Evolutionary conservation across 1,140 invertebrate species (phyloP).

Genomic region (Orchesella cincta): DNA sequence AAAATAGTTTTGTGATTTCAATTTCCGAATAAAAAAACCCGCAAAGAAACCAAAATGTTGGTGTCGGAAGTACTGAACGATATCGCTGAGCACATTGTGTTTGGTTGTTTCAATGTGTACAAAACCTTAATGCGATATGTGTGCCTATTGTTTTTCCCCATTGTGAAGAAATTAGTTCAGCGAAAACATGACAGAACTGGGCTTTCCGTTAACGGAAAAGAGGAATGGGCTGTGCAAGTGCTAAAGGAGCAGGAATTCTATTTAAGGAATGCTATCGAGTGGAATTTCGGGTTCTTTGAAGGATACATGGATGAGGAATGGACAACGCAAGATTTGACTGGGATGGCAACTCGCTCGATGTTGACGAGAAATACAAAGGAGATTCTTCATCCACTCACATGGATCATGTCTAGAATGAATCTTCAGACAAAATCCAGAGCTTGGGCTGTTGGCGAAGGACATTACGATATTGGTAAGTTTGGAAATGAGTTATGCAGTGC

Average conservation of each 20-base stretch:
- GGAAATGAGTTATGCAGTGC: too few species aligned
- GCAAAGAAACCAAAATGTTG: constrained; percentile 6
- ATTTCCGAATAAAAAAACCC: background rate
- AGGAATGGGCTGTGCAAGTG: background rate
- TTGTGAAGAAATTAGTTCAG: constrained; percentile 6
- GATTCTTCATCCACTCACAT: constrained; percentile 19
- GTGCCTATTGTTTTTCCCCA: background rate
- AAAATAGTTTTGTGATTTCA: too few species aligned
- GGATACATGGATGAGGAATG: constrained; percentile 30
- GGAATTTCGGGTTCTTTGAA: constrained; percentile 17
- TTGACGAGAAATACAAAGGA: background rate
- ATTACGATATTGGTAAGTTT: constrained; percentile 28
- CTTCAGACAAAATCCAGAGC: constrained; percentile 10
- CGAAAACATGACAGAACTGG: background rate
- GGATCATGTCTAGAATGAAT: background rate
- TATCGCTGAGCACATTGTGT: constrained; percentile 10
- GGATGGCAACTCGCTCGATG: background rate
- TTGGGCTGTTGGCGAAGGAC: constrained; percentile 21
- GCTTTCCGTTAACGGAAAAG: background rate
- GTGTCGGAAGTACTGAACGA: background rate
- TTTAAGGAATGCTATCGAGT: constrained; percentile 2
- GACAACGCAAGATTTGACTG: constrained; percentile 8
- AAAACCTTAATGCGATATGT: background rate
- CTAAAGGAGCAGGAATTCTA: constrained; percentile 22
- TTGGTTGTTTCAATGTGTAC: constrained; percentile 28